phyloP scores from a whole-genome alignment of 2,113 vertebrate genomes.

The Fregetta grallaria region DNA sequence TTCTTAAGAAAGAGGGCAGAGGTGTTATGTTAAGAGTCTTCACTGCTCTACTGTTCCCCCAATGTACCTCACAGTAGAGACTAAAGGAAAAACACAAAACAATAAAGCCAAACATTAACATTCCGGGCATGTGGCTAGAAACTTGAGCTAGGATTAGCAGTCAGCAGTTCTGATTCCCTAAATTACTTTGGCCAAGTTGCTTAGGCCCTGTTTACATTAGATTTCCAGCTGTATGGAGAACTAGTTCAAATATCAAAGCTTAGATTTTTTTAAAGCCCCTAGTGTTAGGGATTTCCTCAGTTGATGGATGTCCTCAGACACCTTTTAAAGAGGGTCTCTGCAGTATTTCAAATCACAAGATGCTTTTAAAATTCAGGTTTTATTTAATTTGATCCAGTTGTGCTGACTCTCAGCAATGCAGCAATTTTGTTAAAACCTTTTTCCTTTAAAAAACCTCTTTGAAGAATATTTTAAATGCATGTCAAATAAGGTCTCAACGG shows the following conservation, averaged over 20 bases:
- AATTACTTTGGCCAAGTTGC: background rate
- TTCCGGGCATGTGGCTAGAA: background rate
- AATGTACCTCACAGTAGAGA: background rate
- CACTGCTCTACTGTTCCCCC: background rate
- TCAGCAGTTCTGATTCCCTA: constrained; percentile 19
- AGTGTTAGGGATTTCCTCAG: constrained; percentile 24
- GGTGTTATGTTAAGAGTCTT: background rate
- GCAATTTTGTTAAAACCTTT: background rate
- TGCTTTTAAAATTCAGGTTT: constrained; percentile 24
- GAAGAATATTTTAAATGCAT: background rate
- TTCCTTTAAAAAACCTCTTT: background rate
- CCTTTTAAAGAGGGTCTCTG: constrained; percentile 13
- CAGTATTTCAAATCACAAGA: constrained; percentile 24
- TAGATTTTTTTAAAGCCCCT: constrained; percentile 12
- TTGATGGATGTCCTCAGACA: constrained; percentile 3
- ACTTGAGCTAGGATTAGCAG: constrained; percentile 15
- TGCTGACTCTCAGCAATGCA: background rate
- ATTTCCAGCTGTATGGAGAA: constrained; percentile 19
- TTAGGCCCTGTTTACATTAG: constrained; percentile 2
- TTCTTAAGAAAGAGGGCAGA: background rate
- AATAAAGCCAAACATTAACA: background rate
- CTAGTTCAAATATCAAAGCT: constrained; percentile 2
- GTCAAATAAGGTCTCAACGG: background rate
- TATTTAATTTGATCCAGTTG: constrained; percentile 31
- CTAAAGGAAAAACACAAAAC: background rate